Conservation (phyloP, 2,888 invertebrate species). For the Gymnosoma rotundatum region DNA sequence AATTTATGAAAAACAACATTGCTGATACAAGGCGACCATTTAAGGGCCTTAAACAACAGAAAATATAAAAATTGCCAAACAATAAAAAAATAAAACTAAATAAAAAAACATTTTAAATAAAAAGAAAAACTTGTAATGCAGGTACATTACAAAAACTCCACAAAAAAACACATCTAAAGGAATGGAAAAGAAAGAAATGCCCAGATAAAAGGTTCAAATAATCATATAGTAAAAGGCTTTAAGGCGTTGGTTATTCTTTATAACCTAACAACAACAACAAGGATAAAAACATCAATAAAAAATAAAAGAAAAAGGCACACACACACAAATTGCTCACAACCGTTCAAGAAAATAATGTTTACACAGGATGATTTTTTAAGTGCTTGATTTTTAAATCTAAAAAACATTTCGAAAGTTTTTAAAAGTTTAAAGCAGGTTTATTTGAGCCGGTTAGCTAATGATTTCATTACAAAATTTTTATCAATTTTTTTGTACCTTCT, state of each 20-base stretch:
- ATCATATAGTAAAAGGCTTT: constrained; percentile 67
- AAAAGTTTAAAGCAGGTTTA: too few relatives aligned
- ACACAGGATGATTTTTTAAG: constrained; percentile 9
- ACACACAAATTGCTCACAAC: constrained; percentile 43
- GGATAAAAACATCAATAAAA: constrained; percentile 45
- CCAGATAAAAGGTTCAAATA: constrained; percentile 25
- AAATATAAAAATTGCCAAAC: constrained; percentile 38
- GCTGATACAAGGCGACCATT: not conserved
- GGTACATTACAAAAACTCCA: constrained; percentile 47
- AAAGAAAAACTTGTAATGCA: constrained; percentile 62
- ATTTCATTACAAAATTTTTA: too few relatives aligned
- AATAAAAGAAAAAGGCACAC: not conserved
- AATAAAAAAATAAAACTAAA: constrained; percentile 70
- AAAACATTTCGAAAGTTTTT: too few relatives aligned
- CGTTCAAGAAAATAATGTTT: constrained; percentile 25
- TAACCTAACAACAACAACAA: constrained; percentile 71
- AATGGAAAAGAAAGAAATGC: constrained; percentile 26
- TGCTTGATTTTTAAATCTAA: not conserved
- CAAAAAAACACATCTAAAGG: constrained; percentile 26
- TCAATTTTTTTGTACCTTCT: too few relatives aligned
- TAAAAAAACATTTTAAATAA: not conserved
- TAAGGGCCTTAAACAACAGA: constrained; percentile 10
- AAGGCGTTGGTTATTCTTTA: constrained; percentile 75
- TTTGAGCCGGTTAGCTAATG: too few relatives aligned
- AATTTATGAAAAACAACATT: constrained; percentile 46